Evolutionary conservation across 2,113 vertebrate species (phyloP).

Genomic region (Collichthys lucidus): DNA sequence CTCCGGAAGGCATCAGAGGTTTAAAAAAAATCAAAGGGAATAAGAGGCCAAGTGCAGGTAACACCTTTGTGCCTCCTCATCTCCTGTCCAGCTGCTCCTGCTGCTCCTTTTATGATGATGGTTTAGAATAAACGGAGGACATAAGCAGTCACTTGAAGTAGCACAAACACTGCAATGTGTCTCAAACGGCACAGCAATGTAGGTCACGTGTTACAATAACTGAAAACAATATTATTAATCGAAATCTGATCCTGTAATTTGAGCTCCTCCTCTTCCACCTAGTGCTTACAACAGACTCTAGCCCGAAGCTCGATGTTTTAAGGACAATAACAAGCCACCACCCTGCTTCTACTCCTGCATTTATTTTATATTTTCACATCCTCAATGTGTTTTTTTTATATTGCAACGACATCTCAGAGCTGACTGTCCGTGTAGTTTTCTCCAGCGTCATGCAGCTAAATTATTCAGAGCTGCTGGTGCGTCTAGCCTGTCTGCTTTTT

Average conservation of each 20-base stretch:
- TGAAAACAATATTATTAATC: background rate
- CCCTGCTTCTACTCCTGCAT: background rate
- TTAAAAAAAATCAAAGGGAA: conserved; percentile 35
- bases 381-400: background rate
- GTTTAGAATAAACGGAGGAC: background rate
- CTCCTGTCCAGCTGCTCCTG: background rate
- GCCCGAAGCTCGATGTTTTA: background rate
- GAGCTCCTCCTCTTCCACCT: background rate
- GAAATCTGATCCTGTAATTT: conserved; percentile 24
- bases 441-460: conserved; percentile 36
- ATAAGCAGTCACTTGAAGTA: background rate
- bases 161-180: background rate
- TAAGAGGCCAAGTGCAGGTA: conserved; percentile 59
- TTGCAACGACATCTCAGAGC: background rate
- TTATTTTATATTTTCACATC: background rate
- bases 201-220: background rate
- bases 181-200: background rate
- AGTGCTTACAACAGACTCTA: background rate
- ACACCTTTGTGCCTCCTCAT: conserved; percentile 1
- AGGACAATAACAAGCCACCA: background rate
- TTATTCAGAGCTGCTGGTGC: conserved; percentile 44
- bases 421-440: conserved; percentile 1
- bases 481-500: conserved; percentile 7
- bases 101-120: background rate
- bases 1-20: conserved; percentile 7